A percentile compares a stretch with the other conserved stretches of the same genome.
Evolutionary conservation across 2,888 invertebrate genomes (phyloP).

Genomic region (Gymnocheta viridis): DNA sequence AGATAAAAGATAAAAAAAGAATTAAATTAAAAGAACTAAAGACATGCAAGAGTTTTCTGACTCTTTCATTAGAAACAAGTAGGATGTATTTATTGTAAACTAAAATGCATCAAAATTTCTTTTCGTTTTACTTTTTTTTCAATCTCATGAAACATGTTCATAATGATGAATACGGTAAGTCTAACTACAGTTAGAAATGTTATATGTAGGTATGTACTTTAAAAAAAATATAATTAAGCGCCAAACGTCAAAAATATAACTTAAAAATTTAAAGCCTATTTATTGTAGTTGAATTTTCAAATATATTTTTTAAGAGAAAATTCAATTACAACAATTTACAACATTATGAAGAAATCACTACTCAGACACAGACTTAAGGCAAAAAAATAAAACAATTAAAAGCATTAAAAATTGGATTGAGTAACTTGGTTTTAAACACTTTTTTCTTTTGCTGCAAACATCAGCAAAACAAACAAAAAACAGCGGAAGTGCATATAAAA

Average conservation of each 20-base stretch:
- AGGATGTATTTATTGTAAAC: conserved; percentile 21
- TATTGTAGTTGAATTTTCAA: not conserved
- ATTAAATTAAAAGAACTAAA: conserved; percentile 34
- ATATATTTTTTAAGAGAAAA: not conserved
- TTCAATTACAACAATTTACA: no score
- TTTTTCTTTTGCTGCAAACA: not conserved
- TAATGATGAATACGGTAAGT: not conserved
- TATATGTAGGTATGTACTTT: not conserved
- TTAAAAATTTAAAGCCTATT: not conserved
- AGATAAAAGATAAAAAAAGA: not conserved
- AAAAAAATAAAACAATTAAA: not conserved
- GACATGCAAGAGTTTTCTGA: conserved; percentile 53
- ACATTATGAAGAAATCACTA: not conserved
- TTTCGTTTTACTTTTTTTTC: not conserved
- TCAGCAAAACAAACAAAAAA: not conserved
- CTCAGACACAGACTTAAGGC: not conserved
- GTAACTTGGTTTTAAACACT: not conserved
- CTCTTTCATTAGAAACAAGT: conserved; percentile 45
- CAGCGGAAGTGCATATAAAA: conserved; percentile 34
- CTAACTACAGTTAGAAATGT: conserved; percentile 22
- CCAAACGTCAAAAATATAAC: not conserved
- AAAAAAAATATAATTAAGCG: no score
- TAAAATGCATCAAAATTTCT: not conserved
- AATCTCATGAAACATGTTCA: not conserved
- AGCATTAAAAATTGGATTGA: not conserved